Evolutionary conservation across 1,140 invertebrate species (phyloP).

Genomic region (Piezodorus guildinii): DNA sequence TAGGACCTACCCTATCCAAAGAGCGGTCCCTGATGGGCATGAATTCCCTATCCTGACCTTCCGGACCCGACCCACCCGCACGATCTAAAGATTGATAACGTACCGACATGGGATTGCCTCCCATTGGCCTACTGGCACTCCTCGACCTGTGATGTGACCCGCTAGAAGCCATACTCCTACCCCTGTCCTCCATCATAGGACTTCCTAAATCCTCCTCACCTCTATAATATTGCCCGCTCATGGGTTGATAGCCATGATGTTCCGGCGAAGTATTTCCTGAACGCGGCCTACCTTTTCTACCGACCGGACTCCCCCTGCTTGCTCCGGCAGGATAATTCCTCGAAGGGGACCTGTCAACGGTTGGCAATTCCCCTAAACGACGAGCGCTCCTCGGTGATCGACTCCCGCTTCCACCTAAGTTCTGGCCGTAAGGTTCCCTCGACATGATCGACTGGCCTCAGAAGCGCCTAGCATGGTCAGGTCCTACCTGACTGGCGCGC

Average conservation of each 20-base stretch:
- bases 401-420: conserved; percentile 39
- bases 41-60: conserved; percentile 60
- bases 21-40: conserved; percentile 60
- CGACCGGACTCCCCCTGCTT: conserved; percentile 44
- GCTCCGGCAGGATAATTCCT: conserved; percentile 48
- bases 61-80: conserved; percentile 44
- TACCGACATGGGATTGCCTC: conserved; percentile 42
- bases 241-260: conserved; percentile 36
- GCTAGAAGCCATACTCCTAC: conserved; percentile 37
- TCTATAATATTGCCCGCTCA: conserved; percentile 48
- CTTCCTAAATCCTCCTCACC: conserved; percentile 62
- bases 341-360: conserved; percentile 72
- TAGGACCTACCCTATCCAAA: conserved; percentile 42
- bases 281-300: conserved; percentile 37
- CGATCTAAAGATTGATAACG: conserved; percentile 68
- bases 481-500: not conserved
- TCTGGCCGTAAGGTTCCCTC: conserved; percentile 54
- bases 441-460: conserved; percentile 40
- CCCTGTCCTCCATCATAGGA: conserved; percentile 41
- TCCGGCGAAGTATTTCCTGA: conserved; percentile 48
- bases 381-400: conserved; percentile 49
- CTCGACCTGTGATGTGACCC: conserved; percentile 45
- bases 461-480: conserved; percentile 15
- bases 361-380: conserved; percentile 56
- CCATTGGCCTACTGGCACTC: conserved; percentile 43